Evolutionary conservation across 2,113 vertebrate species (phyloP), one percentile per base, ranked within the genome.

Genomic region (Perca flavescens): DNA sequence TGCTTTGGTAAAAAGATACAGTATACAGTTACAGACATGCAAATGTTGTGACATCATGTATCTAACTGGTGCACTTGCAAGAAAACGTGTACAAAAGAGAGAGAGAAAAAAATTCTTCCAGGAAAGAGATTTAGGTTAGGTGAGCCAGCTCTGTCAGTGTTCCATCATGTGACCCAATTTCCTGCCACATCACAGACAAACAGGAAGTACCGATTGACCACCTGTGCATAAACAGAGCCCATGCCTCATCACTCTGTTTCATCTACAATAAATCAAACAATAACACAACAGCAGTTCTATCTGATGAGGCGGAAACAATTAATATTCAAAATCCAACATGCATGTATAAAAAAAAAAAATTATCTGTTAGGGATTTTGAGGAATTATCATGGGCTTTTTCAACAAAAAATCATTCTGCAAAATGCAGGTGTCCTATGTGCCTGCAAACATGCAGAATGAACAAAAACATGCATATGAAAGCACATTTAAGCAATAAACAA

Each of bases 121-220:
- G 87, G 90, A 93, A 93, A 88, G 88, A 81, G 75, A 91, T 91
- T 75, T 82, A 85, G 88, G 90, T 92, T 91, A 91, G 79, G 85
- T 87, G 88, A 89, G 71, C 73, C 71, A 77, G 57, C 80, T 77
- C 77, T 82, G 66, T 85, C 77, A 84, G 43, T 63, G 86, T 86
- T 91, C 91, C 82, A 82, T 86, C 89, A 86, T 91, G 89, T 91
- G 92, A 92, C 78, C 86, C 84, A 65, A 90, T 89, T 94, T 91
- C 89, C 90, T 91, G 86, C 90, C 90, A 92, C 92, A 91, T 93
- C 87, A 88, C 57, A 91, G 65, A 72, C 69, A 80, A 89, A 90
- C 93, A 93, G 86, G 88, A 94, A 90, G 80, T 83, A 16, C 63
- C 85, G 79, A 80, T 14, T 84, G 88, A 92, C 92, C 92, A 92